Evolutionary conservation across 2,797 vertebrate species (phyloP).

Genomic region (Pagetopsis macropterus): DNA sequence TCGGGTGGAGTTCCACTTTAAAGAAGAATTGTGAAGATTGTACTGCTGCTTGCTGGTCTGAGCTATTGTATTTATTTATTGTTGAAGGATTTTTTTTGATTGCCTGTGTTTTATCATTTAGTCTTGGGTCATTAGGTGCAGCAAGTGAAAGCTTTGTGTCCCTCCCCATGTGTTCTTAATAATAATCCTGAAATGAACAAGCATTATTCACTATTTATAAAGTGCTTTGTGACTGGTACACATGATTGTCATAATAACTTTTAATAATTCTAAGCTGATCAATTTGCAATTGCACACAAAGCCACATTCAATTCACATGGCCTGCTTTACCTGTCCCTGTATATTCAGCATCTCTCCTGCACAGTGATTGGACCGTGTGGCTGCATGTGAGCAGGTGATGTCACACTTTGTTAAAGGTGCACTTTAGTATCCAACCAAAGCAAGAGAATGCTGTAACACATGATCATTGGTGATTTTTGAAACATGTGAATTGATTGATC

Average conservation of each 20-base stretch:
- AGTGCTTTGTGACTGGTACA: conserved; percentile 19
- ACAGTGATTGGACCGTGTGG: conserved; percentile 23
- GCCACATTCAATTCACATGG: not conserved
- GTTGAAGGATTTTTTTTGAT: conserved; percentile 37
- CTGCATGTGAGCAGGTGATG: not conserved
- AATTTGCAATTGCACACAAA: conserved; percentile 7
- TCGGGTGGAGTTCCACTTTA: conserved; percentile 51
- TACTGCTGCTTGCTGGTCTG: conserved; percentile 65
- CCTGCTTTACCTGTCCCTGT: not conserved
- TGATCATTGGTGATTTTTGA: conserved; percentile 12
- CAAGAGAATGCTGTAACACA: conserved; percentile 24
- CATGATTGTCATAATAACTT: conserved; percentile 24
- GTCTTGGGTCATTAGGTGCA: conserved; percentile 28
- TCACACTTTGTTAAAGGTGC: conserved; percentile 43
- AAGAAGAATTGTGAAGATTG: conserved; percentile 55
- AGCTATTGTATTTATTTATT: conserved; percentile 73
- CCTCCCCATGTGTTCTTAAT: conserved; percentile 12
- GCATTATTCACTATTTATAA: conserved; percentile 27
- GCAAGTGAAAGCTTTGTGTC: conserved; percentile 24
- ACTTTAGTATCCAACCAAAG: conserved; percentile 75
- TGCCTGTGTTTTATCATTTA: conserved; percentile 44
- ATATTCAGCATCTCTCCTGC: conserved; percentile 14
- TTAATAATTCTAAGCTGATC: conserved; percentile 6
- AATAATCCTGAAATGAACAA: not conserved
- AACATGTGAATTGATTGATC: not conserved